Conservation (phyloP, 2,797 vertebrate genomes). For the Peromyscus aztecus region DNA sequence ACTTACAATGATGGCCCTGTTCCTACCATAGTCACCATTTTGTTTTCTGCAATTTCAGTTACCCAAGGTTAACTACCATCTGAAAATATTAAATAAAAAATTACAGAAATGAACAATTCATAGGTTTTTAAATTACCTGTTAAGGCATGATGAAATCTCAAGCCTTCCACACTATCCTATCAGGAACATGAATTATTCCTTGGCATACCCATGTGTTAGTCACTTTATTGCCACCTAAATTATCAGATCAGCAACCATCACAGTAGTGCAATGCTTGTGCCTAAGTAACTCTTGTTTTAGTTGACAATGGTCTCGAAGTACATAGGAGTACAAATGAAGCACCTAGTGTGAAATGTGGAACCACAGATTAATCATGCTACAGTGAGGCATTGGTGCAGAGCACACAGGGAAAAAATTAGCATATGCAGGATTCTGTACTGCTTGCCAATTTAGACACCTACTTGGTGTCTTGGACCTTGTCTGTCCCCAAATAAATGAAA, state of each 20-base stretch:
- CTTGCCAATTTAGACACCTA: background rate
- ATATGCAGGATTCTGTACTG: background rate
- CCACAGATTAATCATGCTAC: background rate
- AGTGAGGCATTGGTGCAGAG: background rate
- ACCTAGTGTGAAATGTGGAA: background rate
- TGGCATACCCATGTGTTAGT: no score
- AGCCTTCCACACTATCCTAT: background rate
- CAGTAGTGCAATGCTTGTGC: background rate
- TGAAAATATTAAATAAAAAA: background rate
- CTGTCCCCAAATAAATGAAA: background rate
- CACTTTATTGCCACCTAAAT: background rate
- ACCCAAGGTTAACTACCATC: background rate
- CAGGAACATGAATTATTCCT: background rate
- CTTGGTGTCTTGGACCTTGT: background rate
- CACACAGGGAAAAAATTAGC: background rate
- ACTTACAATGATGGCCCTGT: rapidly evolving
- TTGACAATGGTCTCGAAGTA: background rate
- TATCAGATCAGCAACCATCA: no score
- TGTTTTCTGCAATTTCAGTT: background rate
- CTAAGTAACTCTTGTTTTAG: background rate
- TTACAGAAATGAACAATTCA: background rate
- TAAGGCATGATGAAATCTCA: background rate
- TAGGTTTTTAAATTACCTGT: background rate
- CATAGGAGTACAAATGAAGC: background rate
- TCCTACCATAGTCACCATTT: no score